Conservation (phyloP, 2,888 invertebrate genomes). For the Operophtera brumata region DNA sequence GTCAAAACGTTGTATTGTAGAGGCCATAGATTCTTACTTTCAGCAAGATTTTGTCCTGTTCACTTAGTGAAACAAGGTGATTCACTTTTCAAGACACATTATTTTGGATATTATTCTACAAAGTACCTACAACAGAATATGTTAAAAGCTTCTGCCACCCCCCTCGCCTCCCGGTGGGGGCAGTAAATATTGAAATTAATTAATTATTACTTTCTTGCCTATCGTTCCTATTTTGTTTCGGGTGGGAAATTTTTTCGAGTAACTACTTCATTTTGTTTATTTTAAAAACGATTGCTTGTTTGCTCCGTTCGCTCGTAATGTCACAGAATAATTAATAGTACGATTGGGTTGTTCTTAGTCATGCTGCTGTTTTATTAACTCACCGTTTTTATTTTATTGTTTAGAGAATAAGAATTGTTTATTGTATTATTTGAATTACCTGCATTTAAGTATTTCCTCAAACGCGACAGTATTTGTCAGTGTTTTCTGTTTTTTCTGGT, state of each 20-base stretch:
- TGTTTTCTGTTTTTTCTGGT: no score
- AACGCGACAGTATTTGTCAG: no score
- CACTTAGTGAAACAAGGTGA: background rate
- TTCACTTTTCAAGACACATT: background rate
- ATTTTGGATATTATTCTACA: conserved; percentile 1
- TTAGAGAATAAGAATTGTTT: no score
- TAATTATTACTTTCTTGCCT: conserved; percentile 15
- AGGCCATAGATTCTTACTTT: no score
- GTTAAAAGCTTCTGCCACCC: conserved; percentile 4
- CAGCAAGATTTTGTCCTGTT: no score
- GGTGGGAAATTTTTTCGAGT: conserved; percentile 4
- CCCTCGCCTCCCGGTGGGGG: background rate
- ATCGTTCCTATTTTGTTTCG: conserved; percentile 1
- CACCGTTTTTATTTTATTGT: no score
- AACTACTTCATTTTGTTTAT: background rate
- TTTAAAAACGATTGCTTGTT: background rate
- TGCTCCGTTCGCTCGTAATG: background rate
- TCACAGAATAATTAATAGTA: background rate
- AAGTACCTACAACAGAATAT: background rate
- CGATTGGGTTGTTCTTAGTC: no score
- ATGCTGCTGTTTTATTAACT: no score
- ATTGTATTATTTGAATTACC: no score
- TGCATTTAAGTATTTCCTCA: no score
- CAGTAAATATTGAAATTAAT: conserved; percentile 15
- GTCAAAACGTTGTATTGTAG: no score